Evolutionary conservation across 2,797 vertebrate genomes (phyloP), one percentile per base, ranked within the genome.

Genomic region (Sparus aurata): DNA sequence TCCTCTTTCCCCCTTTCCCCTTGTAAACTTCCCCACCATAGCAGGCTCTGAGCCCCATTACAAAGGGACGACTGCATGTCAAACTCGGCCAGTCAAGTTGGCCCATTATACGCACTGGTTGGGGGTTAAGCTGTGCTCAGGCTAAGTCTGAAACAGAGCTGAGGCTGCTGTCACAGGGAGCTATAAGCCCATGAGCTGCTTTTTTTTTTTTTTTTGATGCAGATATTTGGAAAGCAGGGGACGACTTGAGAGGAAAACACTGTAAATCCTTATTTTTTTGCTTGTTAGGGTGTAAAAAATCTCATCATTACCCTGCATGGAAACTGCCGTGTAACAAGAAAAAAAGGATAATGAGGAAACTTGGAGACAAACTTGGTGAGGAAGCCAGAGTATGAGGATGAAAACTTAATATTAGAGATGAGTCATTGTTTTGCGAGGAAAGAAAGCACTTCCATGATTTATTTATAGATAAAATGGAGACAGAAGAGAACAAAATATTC

Each of bases 1-100:
- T 84, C 84, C 72, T 80, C 69, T 76, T 88, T 86, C 75, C 86
- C 75, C 86, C 64, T 85, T 88, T 85, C 90, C 87, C 89, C 85
- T 90, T 88, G 89, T 93, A 90, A 92, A 90, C 74, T 75, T 81
- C 79, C 87, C 52, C 71, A 62, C 77, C 69, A 60, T 86, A 75
- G 85, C 76, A 23, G 61, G 75, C 70, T 77, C 60, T 83, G 89
- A 94, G 89, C 88, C 67, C 83, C 77, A 72, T 87, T 83, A 90
- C 80, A 90, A 92, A 87, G 75, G 74, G 69, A 77, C 73, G 70
- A 73, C 79, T 4, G 71, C 84, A 73, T 55, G 86, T 90, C 84
- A 87, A 76, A 92, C 73, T 65, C 67, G 30, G 79, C 76, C 76
- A 89, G 88, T 86, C 78, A 86, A 25, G 77, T 82, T 45, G 79